Evolutionary conservation across 2,888 invertebrate genomes (phyloP).

Genomic region (Hydraecia micacea): DNA sequence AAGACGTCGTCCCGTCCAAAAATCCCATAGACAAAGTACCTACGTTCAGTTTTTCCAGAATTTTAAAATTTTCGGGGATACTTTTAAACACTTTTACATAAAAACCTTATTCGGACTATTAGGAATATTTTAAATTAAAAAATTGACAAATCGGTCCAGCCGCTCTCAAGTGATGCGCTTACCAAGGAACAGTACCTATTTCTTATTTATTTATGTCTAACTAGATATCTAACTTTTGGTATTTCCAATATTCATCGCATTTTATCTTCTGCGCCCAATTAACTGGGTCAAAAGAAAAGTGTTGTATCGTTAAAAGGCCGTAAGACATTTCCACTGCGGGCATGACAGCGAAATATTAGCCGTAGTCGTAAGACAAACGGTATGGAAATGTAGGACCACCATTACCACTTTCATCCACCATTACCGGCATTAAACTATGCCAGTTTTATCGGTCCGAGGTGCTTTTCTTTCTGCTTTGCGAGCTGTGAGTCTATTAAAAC

Average conservation of each 20-base stretch:
- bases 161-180: no score
- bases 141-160: background rate
- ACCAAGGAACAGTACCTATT: no score
- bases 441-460: background rate
- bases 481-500: background rate
- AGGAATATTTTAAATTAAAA: background rate
- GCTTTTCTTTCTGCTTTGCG: background rate
- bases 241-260: background rate
- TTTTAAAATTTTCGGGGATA: background rate
- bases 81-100: background rate
- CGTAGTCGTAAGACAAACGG: slow-evolving; percentile 23
- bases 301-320: background rate
- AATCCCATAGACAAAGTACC: background rate
- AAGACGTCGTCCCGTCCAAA: background rate
- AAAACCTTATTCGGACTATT: background rate
- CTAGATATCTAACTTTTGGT: background rate
- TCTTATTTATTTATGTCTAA: background rate
- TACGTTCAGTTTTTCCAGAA: no score
- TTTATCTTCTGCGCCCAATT: background rate
- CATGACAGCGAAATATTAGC: slow-evolving; percentile 22
- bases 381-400: slow-evolving; percentile 40
- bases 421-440: slow-evolving; percentile 14
- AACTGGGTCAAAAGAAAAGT: slow-evolving; percentile 10
- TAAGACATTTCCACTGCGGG: slow-evolving; percentile 6
- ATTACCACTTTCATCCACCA: slow-evolving; percentile 34